Evolutionary conservation across 2,797 vertebrate species (phyloP).

Genomic region (Lycodopsis pacificus): DNA sequence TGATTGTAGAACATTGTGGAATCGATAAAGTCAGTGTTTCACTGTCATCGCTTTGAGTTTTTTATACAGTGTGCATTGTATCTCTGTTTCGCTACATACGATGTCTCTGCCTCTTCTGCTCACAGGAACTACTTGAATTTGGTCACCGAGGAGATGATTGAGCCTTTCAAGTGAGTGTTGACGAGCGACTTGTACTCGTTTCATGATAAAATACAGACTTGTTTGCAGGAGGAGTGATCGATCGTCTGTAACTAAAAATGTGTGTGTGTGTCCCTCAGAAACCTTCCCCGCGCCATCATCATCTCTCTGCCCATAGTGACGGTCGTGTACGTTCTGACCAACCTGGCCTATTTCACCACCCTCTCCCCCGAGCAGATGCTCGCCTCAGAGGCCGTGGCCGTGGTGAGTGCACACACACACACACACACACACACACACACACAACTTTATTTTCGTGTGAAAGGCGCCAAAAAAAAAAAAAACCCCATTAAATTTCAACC

Average conservation of each 20-base stretch:
- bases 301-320: slow-evolving; percentile 97
- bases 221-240: not conserved
- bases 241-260: not conserved
- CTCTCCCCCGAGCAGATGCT: slow-evolving; percentile 90
- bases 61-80: not conserved
- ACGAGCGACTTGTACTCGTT: not conserved
- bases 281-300: slow-evolving; percentile 97
- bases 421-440: no score
- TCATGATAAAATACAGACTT: not conserved
- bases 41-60: not conserved
- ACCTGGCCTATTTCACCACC: slow-evolving; percentile 98
- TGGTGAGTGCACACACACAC: slow-evolving; percentile 80
- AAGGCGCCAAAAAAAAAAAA: no score
- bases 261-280: slow-evolving; percentile 79
- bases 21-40: not conserved
- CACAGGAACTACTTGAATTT: slow-evolving; percentile 99
- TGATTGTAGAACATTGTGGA: not conserved
- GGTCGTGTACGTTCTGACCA: slow-evolving; percentile 94
- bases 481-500: no score
- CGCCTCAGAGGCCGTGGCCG: slow-evolving; percentile 92
- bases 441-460: no score
- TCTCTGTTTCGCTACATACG: not conserved
- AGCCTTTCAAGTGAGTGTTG: slow-evolving; percentile 91
- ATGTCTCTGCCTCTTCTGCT: slow-evolving; percentile 24
- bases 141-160: slow-evolving; percentile 99